Evolutionary conservation across 2,888 invertebrate species (phyloP).

Genomic region (Cerastis rubricosa): DNA sequence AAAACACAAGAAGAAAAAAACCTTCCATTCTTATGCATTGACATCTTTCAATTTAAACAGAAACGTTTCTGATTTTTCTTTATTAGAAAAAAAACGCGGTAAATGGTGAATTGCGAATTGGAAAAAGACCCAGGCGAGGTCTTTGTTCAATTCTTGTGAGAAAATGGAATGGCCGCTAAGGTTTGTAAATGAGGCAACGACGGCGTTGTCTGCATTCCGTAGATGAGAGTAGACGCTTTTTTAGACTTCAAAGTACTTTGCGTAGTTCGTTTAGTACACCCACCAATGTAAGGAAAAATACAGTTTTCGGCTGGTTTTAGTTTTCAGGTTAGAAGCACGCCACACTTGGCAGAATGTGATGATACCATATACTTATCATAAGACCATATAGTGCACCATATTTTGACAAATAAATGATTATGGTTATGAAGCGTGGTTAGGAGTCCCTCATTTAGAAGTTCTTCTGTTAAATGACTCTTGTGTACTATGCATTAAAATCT

Average conservation of each 20-base stretch:
- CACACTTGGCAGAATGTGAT: too few relatives aligned
- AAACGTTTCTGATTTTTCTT: constrained; percentile 62
- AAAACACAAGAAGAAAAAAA: constrained; percentile 33
- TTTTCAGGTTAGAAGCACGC: neutral
- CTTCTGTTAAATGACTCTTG: too few relatives aligned
- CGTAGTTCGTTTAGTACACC: constrained; percentile 27
- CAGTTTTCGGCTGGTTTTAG: neutral
- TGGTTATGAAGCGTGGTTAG: too few relatives aligned
- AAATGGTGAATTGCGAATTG: constrained; percentile 69
- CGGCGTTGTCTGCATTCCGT: constrained; percentile 54
- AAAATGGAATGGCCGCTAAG: constrained; percentile 69
- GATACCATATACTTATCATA: too few relatives aligned
- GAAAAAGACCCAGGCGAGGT: constrained; percentile 57
- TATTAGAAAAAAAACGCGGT: constrained; percentile 59
- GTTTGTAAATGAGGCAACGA: constrained; percentile 66
- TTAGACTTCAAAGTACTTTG: constrained; percentile 48
- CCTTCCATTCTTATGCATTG: constrained; percentile 62
- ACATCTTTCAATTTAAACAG: constrained; percentile 67
- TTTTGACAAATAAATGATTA: too few relatives aligned
- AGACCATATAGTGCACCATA: too few relatives aligned
- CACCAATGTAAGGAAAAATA: neutral
- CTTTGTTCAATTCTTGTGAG: constrained; percentile 68
- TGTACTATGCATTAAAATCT: too few relatives aligned
- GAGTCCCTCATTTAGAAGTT: too few relatives aligned
- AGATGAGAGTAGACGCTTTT: constrained; percentile 52